These are phyloP conservation scores for Tragelaphus strepsiceros DNA, from an alignment of 2,113 vertebrate species.

Conservation along the genomic window DNA sequence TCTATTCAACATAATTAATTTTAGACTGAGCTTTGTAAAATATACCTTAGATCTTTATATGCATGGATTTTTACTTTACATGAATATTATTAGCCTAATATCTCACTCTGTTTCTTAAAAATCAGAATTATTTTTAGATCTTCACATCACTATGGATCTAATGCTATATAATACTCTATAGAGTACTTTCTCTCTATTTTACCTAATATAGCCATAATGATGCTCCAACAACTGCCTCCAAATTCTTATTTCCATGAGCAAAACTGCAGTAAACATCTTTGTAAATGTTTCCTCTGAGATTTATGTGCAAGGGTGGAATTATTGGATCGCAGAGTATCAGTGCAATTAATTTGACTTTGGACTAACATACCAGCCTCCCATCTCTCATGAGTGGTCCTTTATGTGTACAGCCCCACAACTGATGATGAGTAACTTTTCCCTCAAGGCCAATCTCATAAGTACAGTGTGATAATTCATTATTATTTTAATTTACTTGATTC, in stretches of 20 bases:
- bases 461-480: not conserved
- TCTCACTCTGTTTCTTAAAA: not conserved
- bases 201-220: not conserved
- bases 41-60: too few relatives aligned
- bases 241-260: not conserved
- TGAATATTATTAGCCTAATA: not conserved
- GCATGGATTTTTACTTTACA: not conserved
- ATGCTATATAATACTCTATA: not conserved
- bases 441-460: not conserved
- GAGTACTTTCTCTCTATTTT: not conserved
- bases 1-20: not conserved
- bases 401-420: too few relatives aligned
- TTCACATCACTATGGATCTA: not conserved
- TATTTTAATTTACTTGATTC: not conserved
- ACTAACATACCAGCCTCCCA: not conserved
- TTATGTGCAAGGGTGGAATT: not conserved
- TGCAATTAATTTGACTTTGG: not conserved
- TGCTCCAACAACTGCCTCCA: not conserved
- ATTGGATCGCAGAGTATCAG: not conserved
- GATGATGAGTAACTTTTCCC: not conserved
- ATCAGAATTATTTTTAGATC: not conserved
- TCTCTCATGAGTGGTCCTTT: not conserved
- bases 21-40: not conserved
- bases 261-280: not conserved
- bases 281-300: not conserved